phyloP scores from a whole-genome alignment of 2,888 invertebrate genomes.

The Gnatocerus cornutus region DNA sequence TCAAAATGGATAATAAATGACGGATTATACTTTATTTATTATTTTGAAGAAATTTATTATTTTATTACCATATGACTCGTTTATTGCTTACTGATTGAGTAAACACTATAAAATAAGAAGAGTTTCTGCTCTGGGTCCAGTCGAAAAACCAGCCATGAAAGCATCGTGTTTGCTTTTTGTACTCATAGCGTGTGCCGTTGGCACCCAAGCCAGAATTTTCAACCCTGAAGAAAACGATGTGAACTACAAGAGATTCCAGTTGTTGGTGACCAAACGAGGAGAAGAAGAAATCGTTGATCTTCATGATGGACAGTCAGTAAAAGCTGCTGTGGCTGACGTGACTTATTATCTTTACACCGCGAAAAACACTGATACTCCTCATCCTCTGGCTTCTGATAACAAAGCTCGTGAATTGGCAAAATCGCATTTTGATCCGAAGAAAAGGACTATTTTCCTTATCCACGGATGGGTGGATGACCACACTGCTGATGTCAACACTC shows the following conservation, averaged over 20 bases:
- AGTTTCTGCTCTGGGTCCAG: background rate
- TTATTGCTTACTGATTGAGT: conserved; percentile 18
- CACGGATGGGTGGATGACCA: conserved; percentile 65
- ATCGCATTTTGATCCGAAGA: conserved; percentile 52
- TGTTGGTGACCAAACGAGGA: conserved; percentile 2
- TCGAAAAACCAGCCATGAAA: conserved; percentile 23
- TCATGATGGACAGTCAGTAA: background rate
- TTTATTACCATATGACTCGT: conserved; percentile 26
- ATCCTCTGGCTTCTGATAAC: conserved; percentile 11
- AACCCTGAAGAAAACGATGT: conserved; percentile 13
- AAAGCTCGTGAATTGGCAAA: conserved; percentile 22
- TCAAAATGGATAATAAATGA: conserved; percentile 14
- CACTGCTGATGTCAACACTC: conserved; percentile 55
- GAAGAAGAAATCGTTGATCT: conserved; percentile 14
- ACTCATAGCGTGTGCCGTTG: background rate
- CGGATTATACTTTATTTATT: conserved; percentile 32
- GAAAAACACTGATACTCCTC: conserved; percentile 46
- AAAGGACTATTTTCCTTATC: conserved; percentile 60
- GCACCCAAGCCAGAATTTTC: background rate
- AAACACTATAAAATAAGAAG: conserved; percentile 12
- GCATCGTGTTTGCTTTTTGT: conserved; percentile 21
- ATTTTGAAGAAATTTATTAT: conserved; percentile 12
- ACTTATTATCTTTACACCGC: conserved; percentile 57
- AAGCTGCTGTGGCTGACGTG: conserved; percentile 51
- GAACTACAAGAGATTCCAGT: conserved; percentile 12